These are phyloP conservation scores for Myopa tessellatipennis DNA, from an alignment of 2,888 invertebrate genomes.

Conservation along the genomic window DNA sequence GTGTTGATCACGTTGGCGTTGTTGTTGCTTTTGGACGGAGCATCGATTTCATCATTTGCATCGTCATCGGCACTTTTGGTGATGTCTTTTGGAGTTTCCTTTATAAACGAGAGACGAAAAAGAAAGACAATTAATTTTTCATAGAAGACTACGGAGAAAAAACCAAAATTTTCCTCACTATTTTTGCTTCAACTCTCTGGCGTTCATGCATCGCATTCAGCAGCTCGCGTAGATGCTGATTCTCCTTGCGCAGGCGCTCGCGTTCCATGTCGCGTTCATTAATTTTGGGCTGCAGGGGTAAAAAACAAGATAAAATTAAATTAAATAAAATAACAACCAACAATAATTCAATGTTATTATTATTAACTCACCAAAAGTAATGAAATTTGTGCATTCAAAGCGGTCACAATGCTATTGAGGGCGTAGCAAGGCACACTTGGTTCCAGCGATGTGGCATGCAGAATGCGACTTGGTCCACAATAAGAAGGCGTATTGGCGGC, in stretches of 20 bases:
- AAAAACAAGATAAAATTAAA: slow-evolving; percentile 15
- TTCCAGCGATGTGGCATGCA: slow-evolving; percentile 67
- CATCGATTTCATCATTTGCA: slow-evolving; percentile 58
- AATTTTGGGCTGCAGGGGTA: slow-evolving; percentile 74
- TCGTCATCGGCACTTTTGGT: slow-evolving; percentile 56
- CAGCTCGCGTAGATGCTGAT: slow-evolving; percentile 78
- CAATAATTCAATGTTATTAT: neutral
- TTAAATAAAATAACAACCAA: neutral
- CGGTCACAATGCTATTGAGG: slow-evolving; percentile 74
- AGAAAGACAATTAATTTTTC: neutral
- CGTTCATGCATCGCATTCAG: slow-evolving; percentile 73
- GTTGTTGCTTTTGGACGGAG: slow-evolving; percentile 53
- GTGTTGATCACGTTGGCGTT: slow-evolving; percentile 49
- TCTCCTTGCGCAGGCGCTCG: slow-evolving; percentile 77
- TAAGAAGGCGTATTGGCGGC: slow-evolving; percentile 45
- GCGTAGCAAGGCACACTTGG: slow-evolving; percentile 74
- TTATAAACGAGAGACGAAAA: slow-evolving; percentile 24
- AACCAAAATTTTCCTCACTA: slow-evolving; percentile 51
- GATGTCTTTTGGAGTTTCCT: slow-evolving; percentile 67
- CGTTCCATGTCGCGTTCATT: slow-evolving; percentile 82
- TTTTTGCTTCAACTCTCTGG: slow-evolving; percentile 66
- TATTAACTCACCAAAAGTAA: slow-evolving; percentile 73
- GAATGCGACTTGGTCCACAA: slow-evolving; percentile 68
- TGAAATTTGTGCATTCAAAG: slow-evolving; percentile 76
- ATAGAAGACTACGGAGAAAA: neutral